Base-by-base conservation (phyloP, 1,140 invertebrate species). In the Cydia amplana region DNA sequence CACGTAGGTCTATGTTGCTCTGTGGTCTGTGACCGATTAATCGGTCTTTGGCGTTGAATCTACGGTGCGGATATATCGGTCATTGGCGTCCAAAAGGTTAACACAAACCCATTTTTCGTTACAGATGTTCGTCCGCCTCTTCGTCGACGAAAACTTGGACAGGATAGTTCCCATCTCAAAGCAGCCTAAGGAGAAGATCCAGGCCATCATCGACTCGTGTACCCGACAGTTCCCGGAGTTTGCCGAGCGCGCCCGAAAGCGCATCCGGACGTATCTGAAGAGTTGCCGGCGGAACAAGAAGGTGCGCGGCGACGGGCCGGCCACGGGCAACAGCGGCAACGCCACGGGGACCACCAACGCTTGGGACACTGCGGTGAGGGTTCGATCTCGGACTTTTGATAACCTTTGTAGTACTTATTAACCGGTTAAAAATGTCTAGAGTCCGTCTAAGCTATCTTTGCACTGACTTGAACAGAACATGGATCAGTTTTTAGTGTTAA, bases 111-210 rank as follows among this genome's bases (percentile, higher is more conserved):
- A 20, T 10, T 12, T 60, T 74, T 32, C 20, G n/a, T 94, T 94
- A 60, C 95, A 99, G 98, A 99, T 99, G 98, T 99, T 99, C 93
- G 98, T 99, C 46, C 95, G 98, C 40, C 94, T 99, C 73, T 99
- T 99, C 92, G 98, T 99, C 60, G 98, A 99, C 90, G 98, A 99
- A 94, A 99, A 99, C 91, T 93, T 99, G 80, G 98, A 99, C 87
- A 95, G 98, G 85, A 98, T 98, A 93, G 97, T 99, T 77, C 98
- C 98, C 72, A 99, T 99, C 85, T 99, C 98, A 36, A 98, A 99
- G 89, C 98, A 99, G 92, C 98, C 98, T 4, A 99, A 99, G 90
- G 98, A 99, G 89, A 99, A 99, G 94, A 98, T 99, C 79, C 98
- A 99, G 89, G 98, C 98, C 10, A 99, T 99, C 86, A 98, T 99